Evolutionary conservation across 2,113 vertebrate species (phyloP), one percentile per base, ranked within the genome.

Genomic region (Galemys pyrenaicus): DNA sequence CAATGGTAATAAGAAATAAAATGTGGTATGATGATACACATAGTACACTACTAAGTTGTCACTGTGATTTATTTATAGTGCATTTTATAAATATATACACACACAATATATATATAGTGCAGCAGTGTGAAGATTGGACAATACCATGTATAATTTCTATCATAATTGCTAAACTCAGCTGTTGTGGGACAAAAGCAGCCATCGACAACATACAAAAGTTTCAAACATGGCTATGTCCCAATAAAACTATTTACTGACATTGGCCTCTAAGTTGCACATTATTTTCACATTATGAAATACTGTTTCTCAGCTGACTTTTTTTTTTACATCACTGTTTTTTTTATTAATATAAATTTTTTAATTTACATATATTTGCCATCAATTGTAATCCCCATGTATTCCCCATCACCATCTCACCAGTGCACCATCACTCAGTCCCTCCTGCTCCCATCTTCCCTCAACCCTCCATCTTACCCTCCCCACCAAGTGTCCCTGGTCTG

Each of bases 1-100:
- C 20, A 89, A 20, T 68, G 39, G 30, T 46, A 94, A 58, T 77
- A 78, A 64, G 82, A 80, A 74, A 75, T 30, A n/a, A 82, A 89
- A 78, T 30, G 3, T 28, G 60, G 24, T 56, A 83, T 44, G 35
- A 51, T 80, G 44, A 79, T 32, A 84, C 10, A 87, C 7, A 24
- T n/a, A 10, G 62, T 90, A 83, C 3, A 22, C 30, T n/a, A 9
- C 28, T 28, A 44, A 71, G 32, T 22, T 17, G 65, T 49, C 58
- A 70, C 32, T 74, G 24, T 79, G 39, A 67, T 82, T 71, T 46
- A 60, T 87, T 70, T 60, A 71, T 13, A 62, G 8, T 60, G 26
- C 46, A n/a, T n/a, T n/a, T n/a, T n/a, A n/a, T n/a, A n/a, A n/a
- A n/a, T n/a, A n/a, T n/a, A n/a, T n/a, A n/a, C n/a, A n/a, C n/a